Percentiles rank a stretch among this genome's conserved stretches.
phyloP scores from a whole-genome alignment of 2,113 vertebrate genomes.

The Panthera leo region DNA sequence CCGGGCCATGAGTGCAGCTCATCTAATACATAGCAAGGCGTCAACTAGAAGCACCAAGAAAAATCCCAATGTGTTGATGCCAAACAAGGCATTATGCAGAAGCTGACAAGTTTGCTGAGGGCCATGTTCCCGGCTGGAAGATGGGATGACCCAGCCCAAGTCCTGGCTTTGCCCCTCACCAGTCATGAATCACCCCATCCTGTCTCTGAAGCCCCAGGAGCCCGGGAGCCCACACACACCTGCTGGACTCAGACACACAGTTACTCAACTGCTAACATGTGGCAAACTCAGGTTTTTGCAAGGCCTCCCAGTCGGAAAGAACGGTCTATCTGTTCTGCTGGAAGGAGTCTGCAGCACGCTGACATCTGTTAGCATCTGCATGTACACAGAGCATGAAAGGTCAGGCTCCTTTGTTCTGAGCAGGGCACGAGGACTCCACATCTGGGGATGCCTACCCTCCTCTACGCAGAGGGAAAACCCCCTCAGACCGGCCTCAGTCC shows the following conservation, averaged over 20 bases:
- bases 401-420: not conserved
- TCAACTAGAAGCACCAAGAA: not conserved
- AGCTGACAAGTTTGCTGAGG: not conserved
- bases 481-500: not conserved
- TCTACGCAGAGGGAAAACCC: not conserved
- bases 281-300: not conserved
- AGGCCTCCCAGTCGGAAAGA: not conserved
- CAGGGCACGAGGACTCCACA: not conserved
- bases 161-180: not conserved
- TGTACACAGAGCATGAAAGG: not conserved
- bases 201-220: not conserved
- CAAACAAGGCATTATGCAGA: no score
- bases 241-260: not conserved
- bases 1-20: not conserved
- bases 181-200: not conserved
- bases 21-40: not conserved
- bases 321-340: not conserved
- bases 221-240: not conserved
- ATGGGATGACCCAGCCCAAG: not conserved
- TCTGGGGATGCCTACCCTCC: not conserved
- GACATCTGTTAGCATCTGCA: not conserved
- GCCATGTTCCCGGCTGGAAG: not conserved
- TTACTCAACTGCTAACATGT: not conserved
- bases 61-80: not conserved
- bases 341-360: not conserved